Evolutionary conservation across 2,797 vertebrate species (phyloP).

Genomic region (Geotrypetes seraphini): DNA sequence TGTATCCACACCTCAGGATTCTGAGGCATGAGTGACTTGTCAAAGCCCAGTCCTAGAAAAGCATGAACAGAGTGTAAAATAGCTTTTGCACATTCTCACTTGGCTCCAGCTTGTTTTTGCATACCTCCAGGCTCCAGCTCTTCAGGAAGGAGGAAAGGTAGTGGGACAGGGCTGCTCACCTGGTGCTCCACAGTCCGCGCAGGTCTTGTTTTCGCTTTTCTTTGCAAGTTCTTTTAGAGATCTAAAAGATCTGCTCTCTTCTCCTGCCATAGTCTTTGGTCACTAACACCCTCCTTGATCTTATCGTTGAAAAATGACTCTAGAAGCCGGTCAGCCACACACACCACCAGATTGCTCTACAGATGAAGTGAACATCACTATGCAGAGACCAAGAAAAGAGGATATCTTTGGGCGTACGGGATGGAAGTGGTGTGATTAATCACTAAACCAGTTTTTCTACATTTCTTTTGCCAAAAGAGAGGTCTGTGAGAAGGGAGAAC

Average conservation of each 20-base stretch:
- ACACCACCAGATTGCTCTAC: not conserved
- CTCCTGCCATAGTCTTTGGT: conserved; percentile 24
- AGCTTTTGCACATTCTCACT: no score
- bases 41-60: no score
- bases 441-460: conserved; percentile 52
- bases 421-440: conserved; percentile 46
- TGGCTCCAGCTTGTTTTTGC: no score
- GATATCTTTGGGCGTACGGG: conserved; percentile 20
- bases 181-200: conserved; percentile 32
- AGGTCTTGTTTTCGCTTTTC: conserved; percentile 35
- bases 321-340: no score
- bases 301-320: no score
- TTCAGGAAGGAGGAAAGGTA: no score
- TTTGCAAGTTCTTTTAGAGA: conserved; percentile 37
- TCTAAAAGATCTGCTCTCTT: conserved; percentile 11
- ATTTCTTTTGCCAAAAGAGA: conserved; percentile 37
- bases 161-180: no score
- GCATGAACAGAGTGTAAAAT: no score
- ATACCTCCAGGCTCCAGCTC: no score
- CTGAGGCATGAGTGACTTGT: no score
- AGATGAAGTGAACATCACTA: not conserved
- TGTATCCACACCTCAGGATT: no score
- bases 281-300: no score
- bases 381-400: not conserved
- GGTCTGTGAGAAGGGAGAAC: conserved; percentile 11